Evolutionary conservation across 2,113 vertebrate species (phyloP).

Genomic region (Rhinoderma darwinii): DNA sequence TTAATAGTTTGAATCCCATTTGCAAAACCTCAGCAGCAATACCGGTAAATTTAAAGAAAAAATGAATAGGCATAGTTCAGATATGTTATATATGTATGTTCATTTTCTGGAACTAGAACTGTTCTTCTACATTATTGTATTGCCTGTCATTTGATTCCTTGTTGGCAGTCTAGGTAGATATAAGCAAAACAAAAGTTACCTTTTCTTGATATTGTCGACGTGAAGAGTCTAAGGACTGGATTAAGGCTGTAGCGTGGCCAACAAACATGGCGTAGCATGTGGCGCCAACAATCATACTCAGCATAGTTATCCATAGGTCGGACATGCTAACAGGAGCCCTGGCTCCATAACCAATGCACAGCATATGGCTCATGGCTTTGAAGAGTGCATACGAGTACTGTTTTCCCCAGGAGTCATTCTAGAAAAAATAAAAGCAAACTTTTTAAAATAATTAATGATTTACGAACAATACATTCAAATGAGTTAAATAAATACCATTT

Average conservation of each 20-base stretch:
- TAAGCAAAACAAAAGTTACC: slow-evolving; percentile 74
- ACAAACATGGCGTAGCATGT: slow-evolving; percentile 99
- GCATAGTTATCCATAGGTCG: slow-evolving; percentile 98
- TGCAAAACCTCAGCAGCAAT: too few relatives aligned
- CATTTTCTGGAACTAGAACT: too few relatives aligned
- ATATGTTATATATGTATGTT: too few relatives aligned
- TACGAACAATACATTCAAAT: neutral
- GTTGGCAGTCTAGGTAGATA: too few relatives aligned
- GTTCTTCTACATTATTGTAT: too few relatives aligned
- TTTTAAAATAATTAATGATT: neutral
- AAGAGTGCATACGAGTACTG: slow-evolving; percentile 98
- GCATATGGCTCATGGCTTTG: slow-evolving; percentile 99
- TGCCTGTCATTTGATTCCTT: too few relatives aligned
- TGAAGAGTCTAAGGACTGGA: slow-evolving; percentile 97
- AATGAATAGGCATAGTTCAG: too few relatives aligned
- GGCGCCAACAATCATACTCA: slow-evolving; percentile 98
- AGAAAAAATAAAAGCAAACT: slow-evolving; percentile 67
- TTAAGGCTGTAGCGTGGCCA: slow-evolving; percentile 94
- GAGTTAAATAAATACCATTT: neutral
- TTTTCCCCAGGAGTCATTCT: slow-evolving; percentile 99
- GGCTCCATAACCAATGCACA: slow-evolving; percentile 96
- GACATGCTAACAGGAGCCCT: slow-evolving; percentile 98
- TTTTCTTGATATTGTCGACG: slow-evolving; percentile 97
- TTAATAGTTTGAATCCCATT: too few relatives aligned
- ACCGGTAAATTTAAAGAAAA: too few relatives aligned